Percentiles rank a stretch among this genome's conserved stretches.
These are phyloP conservation scores for Neopelma chrysocephalum DNA, from an alignment of 2,797 vertebrate genomes.

Conservation along the genomic window DNA sequence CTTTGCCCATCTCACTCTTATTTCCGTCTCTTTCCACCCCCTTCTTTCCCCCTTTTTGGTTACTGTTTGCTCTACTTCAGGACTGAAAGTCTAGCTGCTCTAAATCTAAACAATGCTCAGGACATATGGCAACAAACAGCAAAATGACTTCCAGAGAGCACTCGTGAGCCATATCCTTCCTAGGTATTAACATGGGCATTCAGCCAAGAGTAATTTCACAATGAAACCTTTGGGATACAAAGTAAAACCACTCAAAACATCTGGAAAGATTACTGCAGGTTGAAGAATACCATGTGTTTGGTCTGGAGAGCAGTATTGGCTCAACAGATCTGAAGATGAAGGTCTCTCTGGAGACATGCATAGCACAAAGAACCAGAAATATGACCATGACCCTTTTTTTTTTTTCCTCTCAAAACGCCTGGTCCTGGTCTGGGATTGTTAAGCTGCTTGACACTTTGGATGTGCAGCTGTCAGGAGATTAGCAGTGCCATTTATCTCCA, in stretches of 20 bases:
- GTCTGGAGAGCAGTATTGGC: not conserved
- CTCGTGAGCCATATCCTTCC: not conserved
- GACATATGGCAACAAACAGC: not conserved
- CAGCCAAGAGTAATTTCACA: not conserved
- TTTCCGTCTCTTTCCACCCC: accelerated
- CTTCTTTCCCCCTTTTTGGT: not conserved
- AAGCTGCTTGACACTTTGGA: not conserved
- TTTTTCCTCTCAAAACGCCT: not conserved
- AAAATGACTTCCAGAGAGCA: not conserved
- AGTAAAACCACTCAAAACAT: not conserved
- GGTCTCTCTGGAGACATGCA: not conserved
- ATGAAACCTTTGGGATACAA: not conserved
- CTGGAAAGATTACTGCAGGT: not conserved
- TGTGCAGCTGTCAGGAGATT: not conserved
- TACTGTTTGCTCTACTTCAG: not conserved
- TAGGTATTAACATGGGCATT: not conserved
- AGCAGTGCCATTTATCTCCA: not conserved
- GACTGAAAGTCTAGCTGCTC: not conserved
- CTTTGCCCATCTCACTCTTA: not conserved
- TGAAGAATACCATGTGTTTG: not conserved
- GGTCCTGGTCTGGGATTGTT: not conserved
- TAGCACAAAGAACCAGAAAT: not conserved
- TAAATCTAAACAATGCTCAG: not conserved
- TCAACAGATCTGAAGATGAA: not conserved
- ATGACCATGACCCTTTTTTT: not conserved